A percentile compares a stretch with the other conserved stretches of the same genome.
Evolutionary conservation across 2,888 invertebrate species (phyloP).

Genomic region (Lithophane semibrunnea): DNA sequence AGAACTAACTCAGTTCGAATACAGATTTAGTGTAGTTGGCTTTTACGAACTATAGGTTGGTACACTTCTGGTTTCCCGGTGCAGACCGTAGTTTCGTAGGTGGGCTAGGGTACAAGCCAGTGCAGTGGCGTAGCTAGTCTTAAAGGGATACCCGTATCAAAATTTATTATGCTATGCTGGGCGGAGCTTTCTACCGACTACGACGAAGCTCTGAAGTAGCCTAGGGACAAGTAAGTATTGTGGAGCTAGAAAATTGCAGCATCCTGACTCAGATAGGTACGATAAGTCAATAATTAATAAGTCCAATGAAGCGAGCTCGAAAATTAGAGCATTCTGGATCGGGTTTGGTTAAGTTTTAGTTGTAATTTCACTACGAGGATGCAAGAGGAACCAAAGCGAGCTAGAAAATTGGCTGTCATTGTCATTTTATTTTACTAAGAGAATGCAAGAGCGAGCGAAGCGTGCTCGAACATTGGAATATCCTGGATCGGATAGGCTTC

Average conservation of each 20-base stretch:
- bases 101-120: background rate
- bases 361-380: background rate
- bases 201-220: background rate
- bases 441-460: background rate
- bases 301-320: background rate
- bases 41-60: background rate
- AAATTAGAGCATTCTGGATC: background rate
- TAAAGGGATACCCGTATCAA: background rate
- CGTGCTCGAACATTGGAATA: background rate
- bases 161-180: background rate
- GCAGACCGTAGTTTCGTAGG: background rate
- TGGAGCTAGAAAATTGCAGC: background rate
- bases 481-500: background rate
- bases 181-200: background rate
- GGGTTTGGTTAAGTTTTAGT: background rate
- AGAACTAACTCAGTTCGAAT: background rate
- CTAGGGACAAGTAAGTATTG: too few relatives aligned
- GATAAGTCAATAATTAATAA: too few relatives aligned
- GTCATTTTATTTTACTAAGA: background rate
- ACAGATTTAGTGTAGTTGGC: background rate
- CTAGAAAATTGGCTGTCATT: background rate
- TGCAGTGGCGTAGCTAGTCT: background rate
- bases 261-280: background rate
- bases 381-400: too few relatives aligned
- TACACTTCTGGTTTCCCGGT: background rate